Percentiles rank a stretch among this genome's conserved stretches.
Evolutionary conservation across 2,113 vertebrate genomes (phyloP).

Genomic region (Mormyrus lacerda): DNA sequence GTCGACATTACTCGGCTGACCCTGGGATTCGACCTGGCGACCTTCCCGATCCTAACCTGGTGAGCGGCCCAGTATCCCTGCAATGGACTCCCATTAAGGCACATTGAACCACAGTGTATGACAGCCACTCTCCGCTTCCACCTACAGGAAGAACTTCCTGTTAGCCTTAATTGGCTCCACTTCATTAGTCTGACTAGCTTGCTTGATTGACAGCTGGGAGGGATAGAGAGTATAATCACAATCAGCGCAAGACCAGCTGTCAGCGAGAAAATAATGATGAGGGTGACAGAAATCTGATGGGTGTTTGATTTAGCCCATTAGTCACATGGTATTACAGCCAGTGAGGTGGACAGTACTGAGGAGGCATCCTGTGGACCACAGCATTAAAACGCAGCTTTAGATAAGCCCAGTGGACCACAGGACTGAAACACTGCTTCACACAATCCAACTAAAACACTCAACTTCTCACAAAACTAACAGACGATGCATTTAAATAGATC

Average conservation of each 20-base stretch:
- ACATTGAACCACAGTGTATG: neutral
- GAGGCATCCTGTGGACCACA: neutral
- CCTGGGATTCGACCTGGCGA: neutral
- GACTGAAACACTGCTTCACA: neutral
- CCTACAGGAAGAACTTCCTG: neutral
- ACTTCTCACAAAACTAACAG: neutral
- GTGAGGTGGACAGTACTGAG: neutral
- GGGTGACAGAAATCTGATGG: slow-evolving; percentile 5
- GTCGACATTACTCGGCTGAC: neutral
- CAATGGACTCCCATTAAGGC: neutral
- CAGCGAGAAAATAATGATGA: neutral
- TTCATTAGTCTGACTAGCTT: neutral
- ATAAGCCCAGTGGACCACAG: neutral
- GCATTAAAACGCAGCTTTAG: neutral
- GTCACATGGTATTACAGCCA: slow-evolving; percentile 14
- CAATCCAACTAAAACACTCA: neutral
- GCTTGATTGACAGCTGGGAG: slow-evolving; percentile 11
- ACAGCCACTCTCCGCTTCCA: neutral
- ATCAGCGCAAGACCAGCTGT: neutral
- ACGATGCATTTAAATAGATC: neutral
- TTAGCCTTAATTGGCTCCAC: neutral
- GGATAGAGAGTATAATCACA: slow-evolving; percentile 10
- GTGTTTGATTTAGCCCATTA: slow-evolving; percentile 14
- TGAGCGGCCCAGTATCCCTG: neutral
- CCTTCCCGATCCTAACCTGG: neutral